These are phyloP conservation scores for Girardinus metallicus DNA, from an alignment of 2,797 vertebrate species.

Conservation along the genomic window DNA sequence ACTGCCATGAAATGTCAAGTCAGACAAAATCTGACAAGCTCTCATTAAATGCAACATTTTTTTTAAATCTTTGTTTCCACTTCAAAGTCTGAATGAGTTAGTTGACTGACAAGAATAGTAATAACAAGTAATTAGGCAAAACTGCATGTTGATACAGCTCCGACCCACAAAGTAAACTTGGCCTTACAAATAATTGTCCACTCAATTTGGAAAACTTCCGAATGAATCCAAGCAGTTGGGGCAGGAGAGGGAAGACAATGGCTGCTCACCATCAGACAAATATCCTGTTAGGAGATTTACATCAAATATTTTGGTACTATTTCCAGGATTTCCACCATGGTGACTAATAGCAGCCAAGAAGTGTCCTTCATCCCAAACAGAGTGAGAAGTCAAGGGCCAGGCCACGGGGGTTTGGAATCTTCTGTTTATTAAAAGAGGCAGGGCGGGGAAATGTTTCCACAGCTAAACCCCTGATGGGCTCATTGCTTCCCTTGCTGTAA, in stretches of 20 bases:
- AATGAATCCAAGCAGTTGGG: constrained; percentile 33
- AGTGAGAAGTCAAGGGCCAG: constrained; percentile 26
- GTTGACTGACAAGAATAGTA: constrained; percentile 21
- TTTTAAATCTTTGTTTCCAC: constrained; percentile 14
- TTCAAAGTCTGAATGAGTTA: constrained; percentile 7
- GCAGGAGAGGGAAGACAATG: constrained; percentile 29
- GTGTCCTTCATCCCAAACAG: constrained; percentile 11
- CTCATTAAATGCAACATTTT: constrained; percentile 35
- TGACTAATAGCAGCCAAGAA: constrained; percentile 21
- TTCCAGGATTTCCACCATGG: constrained; percentile 47
- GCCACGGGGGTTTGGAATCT: constrained; percentile 38
- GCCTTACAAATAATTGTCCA: constrained; percentile 35
- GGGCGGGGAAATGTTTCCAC: constrained; percentile 69
- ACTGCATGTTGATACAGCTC: constrained; percentile 36
- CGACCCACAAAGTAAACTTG: constrained; percentile 49
- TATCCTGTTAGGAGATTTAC: constrained; percentile 54
- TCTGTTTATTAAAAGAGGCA: constrained; percentile 67
- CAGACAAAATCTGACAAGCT: constrained; percentile 40
- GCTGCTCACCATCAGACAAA: constrained; percentile 47
- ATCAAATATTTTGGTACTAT: constrained; percentile 53
- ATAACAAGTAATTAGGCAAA: constrained; percentile 41
- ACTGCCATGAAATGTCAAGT: constrained; percentile 32
- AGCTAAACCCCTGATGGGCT: constrained; percentile 64
- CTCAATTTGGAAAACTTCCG: constrained; percentile 25
- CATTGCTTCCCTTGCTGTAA: constrained; percentile 61